Evolutionary conservation across 2,888 invertebrate species (phyloP), one percentile per base, ranked within the genome.

Genomic region (Polyommatus icarus): DNA sequence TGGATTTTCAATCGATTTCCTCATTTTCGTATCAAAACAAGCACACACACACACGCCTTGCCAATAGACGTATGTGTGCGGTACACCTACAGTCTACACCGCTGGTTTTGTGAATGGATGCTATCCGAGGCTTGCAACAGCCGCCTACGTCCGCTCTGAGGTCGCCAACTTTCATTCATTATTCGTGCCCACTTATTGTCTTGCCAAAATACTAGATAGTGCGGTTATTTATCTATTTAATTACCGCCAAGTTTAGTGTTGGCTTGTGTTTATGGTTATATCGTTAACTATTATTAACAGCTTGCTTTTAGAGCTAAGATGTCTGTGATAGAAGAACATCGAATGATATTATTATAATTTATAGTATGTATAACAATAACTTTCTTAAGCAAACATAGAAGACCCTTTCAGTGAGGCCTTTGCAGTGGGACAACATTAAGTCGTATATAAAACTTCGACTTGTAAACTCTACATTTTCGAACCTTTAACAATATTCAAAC

Each of bases 161-260:
- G 94, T 91, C 94, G 89, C 87, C 93, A 91, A 93, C 94, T 93
- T 94, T 93, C 94, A 92, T 94, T 93, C 92, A 93, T 90, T 87
- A 79, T 80, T 76, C 78, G 79, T 81, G 77, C 80, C 80, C 77
- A 77, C 75, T 75, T 75, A 75, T 80, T 78, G 79, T 79, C 79
- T 80, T 78, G 79, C 78, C 80, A 78, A 81, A 80, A 80, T 79
- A 78, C 77, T 76, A 79, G 73, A 75, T 78, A 78, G 29, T 67
- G 73, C 24, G 46, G 20, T 46, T 29, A 54, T 72, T 75, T 54
- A 75, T 24, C 54, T 75, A 54, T 29, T 50, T 50, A 50, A 73
- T 73, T 73, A 73, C 73, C 40, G 46, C 40, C 73, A 40, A 40
- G 40, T 72, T 72, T 32, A 67, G 32, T 0, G 18, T 29, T 67